Evolutionary conservation across 2,888 invertebrate genomes (phyloP), one percentile per base, ranked within the genome.

Genomic region (Bruchidius siliquastri): DNA sequence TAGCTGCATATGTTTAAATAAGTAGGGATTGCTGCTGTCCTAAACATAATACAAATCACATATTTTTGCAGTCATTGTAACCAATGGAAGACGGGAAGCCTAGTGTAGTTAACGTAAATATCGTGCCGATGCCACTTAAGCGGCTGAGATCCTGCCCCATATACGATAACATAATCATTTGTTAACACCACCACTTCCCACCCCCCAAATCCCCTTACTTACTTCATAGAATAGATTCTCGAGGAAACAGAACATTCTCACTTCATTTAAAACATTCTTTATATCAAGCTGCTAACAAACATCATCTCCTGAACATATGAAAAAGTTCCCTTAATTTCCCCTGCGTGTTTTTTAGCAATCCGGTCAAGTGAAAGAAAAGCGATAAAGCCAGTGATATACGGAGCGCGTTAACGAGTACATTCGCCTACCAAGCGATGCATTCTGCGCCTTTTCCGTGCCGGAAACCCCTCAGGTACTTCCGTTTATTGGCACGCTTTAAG

Each of bases 301-400:
- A 72, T 72, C 70, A 72, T 72, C 71, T 71, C 18, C 68, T 30
- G 68, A 71, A 74, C 72, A 72, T 74, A 74, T 74, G 74, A 74
- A 69, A 72, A 74, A 74, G 67, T 72, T 72, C 71, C 68, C 68
- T 70, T 74, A 74, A 74, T 74, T 74, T 74, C 76, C 76, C 74
- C 71, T 22, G 72, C 70, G 76, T 69, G 70, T 76, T 76, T 75
- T 76, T 74, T 73, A 72, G 70, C 72, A 22, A 70, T 22, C 21
- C 21, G 18, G n/a, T 20, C 66, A 26, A 71, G 71, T 68, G 67
- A 21, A 68, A 69, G 67, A 74, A 74, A 73, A 72, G 72, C 73
- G 73, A 75, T 73, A 73, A 70, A 73, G 73, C 69, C 67, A 32
- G 72, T 76, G 74, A 76, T 76, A 22, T 76, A 76, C 71, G 68